These are phyloP conservation scores for Lepilemur septentrionalis DNA, from an alignment of 2,797 vertebrate genomes.

Conservation along the genomic window DNA sequence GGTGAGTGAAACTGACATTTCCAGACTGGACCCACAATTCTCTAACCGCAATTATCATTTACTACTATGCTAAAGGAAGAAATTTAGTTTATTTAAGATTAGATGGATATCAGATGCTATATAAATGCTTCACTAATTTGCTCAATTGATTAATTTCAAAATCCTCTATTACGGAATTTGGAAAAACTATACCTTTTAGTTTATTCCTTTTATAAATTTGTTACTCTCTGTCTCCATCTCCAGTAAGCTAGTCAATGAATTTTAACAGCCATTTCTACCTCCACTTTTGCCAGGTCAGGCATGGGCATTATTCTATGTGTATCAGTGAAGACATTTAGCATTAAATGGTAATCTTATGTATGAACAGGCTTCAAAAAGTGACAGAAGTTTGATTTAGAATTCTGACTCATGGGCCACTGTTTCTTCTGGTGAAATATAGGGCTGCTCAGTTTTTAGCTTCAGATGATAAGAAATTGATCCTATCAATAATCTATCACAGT, in stretches of 20 bases:
- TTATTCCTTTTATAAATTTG: constrained; percentile 14
- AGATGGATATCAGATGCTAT: not conserved
- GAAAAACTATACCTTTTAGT: not conserved
- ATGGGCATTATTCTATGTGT: not conserved
- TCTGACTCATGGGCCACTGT: not conserved
- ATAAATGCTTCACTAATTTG: not conserved
- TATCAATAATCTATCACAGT: not conserved
- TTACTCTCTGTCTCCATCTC: not conserved
- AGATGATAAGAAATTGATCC: not conserved
- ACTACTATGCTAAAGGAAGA: not conserved
- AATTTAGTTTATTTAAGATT: constrained; percentile 9
- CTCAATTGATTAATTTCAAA: not conserved
- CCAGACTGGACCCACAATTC: not conserved
- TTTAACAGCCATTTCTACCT: not conserved
- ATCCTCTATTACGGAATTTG: not conserved
- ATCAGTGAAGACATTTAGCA: not conserved
- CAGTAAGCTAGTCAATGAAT: not conserved
- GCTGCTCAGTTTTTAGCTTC: not conserved
- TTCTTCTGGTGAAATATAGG: not conserved
- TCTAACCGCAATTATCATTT: not conserved
- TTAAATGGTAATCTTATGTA: not conserved
- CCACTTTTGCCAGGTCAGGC: not conserved
- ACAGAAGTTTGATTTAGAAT: not conserved
- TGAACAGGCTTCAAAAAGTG: not conserved
- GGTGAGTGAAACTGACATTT: not conserved